Conservation (phyloP, 2,797 vertebrate species). For the Paramormyrops hopkinsi region DNA sequence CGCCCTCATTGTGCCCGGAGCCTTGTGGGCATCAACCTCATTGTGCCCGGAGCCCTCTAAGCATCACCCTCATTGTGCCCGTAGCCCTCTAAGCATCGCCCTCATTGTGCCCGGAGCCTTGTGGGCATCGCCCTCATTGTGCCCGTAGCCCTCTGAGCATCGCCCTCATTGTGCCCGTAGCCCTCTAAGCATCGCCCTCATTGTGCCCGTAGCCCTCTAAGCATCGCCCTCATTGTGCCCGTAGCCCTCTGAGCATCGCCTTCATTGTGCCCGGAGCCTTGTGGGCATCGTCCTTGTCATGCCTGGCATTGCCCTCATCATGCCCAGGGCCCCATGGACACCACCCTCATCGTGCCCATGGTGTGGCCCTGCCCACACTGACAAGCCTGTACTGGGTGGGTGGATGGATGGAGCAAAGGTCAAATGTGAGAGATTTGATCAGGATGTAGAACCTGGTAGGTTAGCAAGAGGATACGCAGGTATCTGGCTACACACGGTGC, state of each 20-base stretch:
- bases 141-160: not conserved
- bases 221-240: too few relatives aligned
- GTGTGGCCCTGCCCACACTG: not conserved
- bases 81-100: not conserved
- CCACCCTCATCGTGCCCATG: not conserved
- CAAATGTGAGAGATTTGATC: not conserved
- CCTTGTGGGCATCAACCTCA: too few relatives aligned
- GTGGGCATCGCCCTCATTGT: not conserved
- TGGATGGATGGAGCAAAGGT: not conserved
- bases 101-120: not conserved
- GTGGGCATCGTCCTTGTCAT: too few relatives aligned
- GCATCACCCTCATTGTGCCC: too few relatives aligned
- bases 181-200: too few relatives aligned
- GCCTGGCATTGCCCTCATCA: not conserved
- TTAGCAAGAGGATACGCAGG: not conserved
- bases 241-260: too few relatives aligned
- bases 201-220: too few relatives aligned
- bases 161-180: accelerated
- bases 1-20: too few relatives aligned
- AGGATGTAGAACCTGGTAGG: not conserved
- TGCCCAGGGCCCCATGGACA: not conserved
- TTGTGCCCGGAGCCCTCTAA: too few relatives aligned
- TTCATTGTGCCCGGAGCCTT: too few relatives aligned
- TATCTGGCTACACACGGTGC: not conserved
- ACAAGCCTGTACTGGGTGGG: not conserved